Percentiles rank a stretch among this genome's conserved stretches.
Conservation (phyloP, 2,888 invertebrate genomes). For the Seira ritae region DNA sequence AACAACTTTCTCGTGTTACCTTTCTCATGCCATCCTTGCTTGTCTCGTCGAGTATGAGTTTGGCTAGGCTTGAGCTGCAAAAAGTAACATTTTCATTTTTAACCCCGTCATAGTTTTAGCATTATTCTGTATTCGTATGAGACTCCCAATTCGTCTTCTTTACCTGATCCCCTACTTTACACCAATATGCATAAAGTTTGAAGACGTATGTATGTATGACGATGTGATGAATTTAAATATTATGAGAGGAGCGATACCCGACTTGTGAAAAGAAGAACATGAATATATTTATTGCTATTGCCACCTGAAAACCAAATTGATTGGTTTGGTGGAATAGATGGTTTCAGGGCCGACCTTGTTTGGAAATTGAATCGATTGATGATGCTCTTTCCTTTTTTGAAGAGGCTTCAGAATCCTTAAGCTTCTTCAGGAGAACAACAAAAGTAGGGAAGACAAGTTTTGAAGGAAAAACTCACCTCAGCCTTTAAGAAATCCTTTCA, state of each 20-base stretch:
- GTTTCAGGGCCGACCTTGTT: not conserved
- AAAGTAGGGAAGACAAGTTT: no score
- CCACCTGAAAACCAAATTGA: constrained; percentile 7
- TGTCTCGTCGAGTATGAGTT: not conserved
- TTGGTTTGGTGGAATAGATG: not conserved
- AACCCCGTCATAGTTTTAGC: not conserved
- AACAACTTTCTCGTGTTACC: not conserved
- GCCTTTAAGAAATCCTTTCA: no score
- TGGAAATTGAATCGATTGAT: not conserved
- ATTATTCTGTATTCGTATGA: constrained; percentile 36
- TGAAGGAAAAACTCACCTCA: no score
- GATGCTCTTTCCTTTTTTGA: not conserved
- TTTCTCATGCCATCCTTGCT: constrained; percentile 3
- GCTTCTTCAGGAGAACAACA: no score
- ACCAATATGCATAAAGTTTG: constrained; percentile 54
- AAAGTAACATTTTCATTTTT: not conserved
- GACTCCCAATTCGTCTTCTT: constrained; percentile 29
- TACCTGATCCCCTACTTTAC: constrained; percentile 27
- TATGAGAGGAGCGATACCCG: constrained; percentile 3
- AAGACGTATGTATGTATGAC: no score
- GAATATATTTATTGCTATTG: no score
- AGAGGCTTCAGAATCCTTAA: no score
- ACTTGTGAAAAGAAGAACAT: constrained; percentile 17
- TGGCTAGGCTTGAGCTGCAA: no score
- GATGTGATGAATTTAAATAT: constrained; percentile 17